Conservation (phyloP, 2,797 vertebrate species). For the Momotus momota region DNA sequence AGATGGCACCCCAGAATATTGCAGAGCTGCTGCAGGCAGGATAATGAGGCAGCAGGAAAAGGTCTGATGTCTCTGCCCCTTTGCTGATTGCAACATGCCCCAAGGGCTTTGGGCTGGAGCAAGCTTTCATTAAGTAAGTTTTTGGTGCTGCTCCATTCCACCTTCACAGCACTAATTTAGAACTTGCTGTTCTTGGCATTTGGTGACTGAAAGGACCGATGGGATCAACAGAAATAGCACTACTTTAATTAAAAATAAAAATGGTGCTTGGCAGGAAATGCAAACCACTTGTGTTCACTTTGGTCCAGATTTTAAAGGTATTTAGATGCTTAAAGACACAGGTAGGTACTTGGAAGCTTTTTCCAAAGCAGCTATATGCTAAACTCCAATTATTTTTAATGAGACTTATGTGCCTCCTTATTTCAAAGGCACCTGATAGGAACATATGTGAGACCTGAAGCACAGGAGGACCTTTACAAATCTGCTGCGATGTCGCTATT, state of each 20-base stretch:
- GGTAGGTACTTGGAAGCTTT: neutral
- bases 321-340: neutral
- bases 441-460: neutral
- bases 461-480: neutral
- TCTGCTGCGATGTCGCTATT: neutral
- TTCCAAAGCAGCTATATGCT: neutral
- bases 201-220: neutral
- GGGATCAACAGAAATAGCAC: constrained; percentile 15
- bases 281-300: neutral
- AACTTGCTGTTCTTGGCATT: neutral
- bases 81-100: neutral
- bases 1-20: neutral
- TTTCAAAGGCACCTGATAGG: neutral
- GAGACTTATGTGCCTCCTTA: neutral
- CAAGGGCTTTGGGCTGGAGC: rapidly evolving
- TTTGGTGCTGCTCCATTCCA: neutral
- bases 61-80: neutral
- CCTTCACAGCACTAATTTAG: neutral
- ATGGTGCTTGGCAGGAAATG: neutral
- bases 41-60: neutral
- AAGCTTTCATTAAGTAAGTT: neutral
- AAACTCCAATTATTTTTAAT: constrained; percentile 28
- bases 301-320: neutral
- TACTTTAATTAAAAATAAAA: constrained; percentile 31
- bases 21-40: neutral